These are phyloP conservation scores for Pseudochirops cupreus DNA, from an alignment of 2,797 vertebrate species.

Conservation along the genomic window DNA sequence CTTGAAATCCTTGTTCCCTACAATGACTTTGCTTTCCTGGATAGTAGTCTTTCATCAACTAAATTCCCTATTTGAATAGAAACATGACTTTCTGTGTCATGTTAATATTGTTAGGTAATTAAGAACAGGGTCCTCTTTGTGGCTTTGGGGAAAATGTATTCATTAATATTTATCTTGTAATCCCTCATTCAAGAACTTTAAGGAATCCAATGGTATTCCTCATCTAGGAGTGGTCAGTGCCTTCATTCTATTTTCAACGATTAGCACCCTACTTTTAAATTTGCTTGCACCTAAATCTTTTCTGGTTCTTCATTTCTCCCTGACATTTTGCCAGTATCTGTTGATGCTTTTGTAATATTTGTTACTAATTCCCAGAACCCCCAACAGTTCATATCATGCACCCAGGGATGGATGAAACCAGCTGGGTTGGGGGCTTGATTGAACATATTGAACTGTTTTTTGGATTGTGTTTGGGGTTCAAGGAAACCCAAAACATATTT, in stretches of 20 bases:
- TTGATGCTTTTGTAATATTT: slow-evolving; percentile 64
- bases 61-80: background rate
- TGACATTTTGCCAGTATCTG: slow-evolving; percentile 64
- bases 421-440: slow-evolving; percentile 45
- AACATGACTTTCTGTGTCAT: background rate
- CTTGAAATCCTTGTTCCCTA: background rate
- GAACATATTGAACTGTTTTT: slow-evolving; percentile 78
- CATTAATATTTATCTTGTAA: slow-evolving; percentile 27
- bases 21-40: background rate
- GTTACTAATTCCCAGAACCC: slow-evolving; percentile 59
- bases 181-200: slow-evolving; percentile 52
- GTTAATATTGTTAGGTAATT: slow-evolving; percentile 28
- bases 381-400: slow-evolving; percentile 55
- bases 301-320: slow-evolving; percentile 35
- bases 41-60: background rate
- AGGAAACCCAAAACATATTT: slow-evolving; percentile 77
- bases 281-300: slow-evolving; percentile 59
- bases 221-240: background rate
- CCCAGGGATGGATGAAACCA: slow-evolving; percentile 44
- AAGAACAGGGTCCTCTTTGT: background rate
- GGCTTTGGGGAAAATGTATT: slow-evolving; percentile 40
- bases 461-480: slow-evolving; percentile 76
- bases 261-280: slow-evolving; percentile 40
- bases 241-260: slow-evolving; percentile 34
- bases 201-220: slow-evolving; percentile 51